A percentile compares a stretch with the other conserved stretches of the same genome.
These are phyloP conservation scores for Drosophila lowei DNA, from an alignment of 1,140 invertebrate genomes.

Conservation along the genomic window DNA sequence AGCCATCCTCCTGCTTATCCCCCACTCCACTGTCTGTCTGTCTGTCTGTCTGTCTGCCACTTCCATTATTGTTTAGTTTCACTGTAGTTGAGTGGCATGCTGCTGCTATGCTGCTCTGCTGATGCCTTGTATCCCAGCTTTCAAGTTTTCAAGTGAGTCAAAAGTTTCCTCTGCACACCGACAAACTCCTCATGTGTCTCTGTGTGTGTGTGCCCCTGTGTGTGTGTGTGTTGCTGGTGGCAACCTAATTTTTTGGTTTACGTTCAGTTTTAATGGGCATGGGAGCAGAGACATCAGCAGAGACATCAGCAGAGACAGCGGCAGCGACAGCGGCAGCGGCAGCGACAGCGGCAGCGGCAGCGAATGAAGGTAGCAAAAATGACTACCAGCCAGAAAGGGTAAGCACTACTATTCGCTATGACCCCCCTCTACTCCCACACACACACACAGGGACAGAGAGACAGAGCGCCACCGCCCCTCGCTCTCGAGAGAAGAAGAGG, in stretches of 20 bases:
- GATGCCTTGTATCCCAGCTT: conserved; percentile 33
- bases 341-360: conserved; percentile 46
- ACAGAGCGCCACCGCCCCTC: neutral
- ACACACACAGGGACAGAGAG: too few species aligned
- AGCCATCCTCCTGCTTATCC: neutral
- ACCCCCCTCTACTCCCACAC: too few species aligned
- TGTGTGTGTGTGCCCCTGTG: conserved; percentile 17
- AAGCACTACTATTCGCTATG: conserved; percentile 3
- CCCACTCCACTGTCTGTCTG: too few species aligned
- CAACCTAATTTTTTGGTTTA: conserved; percentile 74
- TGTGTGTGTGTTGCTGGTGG: conserved; percentile 33
- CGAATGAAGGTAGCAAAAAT: conserved; percentile 56
- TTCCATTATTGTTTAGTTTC: conserved; percentile 28
- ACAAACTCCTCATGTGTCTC: conserved; percentile 5
- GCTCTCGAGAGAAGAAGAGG: too few species aligned
- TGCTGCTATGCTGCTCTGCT: neutral
- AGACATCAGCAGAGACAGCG: conserved; percentile 49
- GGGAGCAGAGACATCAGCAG: conserved; percentile 45
- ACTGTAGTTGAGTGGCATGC: conserved; percentile 18
- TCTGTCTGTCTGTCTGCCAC: neutral
- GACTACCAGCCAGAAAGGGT: conserved; percentile 44
- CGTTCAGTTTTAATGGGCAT: conserved; percentile 69
- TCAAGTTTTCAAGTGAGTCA: conserved; percentile 44
- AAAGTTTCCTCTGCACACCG: conserved; percentile 35
- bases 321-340: conserved; percentile 49